Conservation (phyloP, 2,888 invertebrate species). For the Chaetoderma sp. region DNA sequence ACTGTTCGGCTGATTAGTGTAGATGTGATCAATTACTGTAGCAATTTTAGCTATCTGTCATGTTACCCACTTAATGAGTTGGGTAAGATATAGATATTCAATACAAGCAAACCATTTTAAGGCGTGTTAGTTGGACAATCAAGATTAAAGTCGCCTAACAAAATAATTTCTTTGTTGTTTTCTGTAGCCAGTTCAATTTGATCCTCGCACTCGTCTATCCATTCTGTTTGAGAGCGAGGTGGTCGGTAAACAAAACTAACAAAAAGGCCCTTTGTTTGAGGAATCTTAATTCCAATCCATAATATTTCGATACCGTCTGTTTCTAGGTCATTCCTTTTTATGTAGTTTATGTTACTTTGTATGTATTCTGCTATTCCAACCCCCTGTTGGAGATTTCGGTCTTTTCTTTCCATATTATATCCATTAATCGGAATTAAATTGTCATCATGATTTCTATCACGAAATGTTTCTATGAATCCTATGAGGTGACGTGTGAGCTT, state of each 20-base stretch:
- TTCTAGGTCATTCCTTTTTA: background rate
- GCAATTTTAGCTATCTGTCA: background rate
- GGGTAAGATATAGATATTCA: background rate
- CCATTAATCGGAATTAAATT: background rate
- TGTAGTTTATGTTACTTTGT: background rate
- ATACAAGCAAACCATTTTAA: background rate
- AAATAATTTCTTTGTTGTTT: background rate
- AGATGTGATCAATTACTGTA: background rate
- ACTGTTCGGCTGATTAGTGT: background rate
- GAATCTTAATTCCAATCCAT: background rate
- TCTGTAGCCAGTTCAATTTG: background rate
- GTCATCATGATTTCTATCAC: background rate
- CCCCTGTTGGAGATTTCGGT: background rate
- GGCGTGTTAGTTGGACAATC: background rate
- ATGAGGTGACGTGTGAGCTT: too few relatives aligned
- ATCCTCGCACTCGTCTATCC: background rate
- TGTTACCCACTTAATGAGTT: background rate
- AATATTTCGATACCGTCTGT: background rate
- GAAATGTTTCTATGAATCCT: background rate
- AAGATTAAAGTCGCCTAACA: background rate
- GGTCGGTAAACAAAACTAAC: slow-evolving; percentile 8
- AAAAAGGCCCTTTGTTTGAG: background rate
- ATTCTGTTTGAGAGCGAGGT: background rate
- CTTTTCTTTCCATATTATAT: background rate
- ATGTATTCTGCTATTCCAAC: background rate